Evolutionary conservation across 2,113 vertebrate species (phyloP), one percentile per base, ranked within the genome.

Genomic region (Cathartes aura): DNA sequence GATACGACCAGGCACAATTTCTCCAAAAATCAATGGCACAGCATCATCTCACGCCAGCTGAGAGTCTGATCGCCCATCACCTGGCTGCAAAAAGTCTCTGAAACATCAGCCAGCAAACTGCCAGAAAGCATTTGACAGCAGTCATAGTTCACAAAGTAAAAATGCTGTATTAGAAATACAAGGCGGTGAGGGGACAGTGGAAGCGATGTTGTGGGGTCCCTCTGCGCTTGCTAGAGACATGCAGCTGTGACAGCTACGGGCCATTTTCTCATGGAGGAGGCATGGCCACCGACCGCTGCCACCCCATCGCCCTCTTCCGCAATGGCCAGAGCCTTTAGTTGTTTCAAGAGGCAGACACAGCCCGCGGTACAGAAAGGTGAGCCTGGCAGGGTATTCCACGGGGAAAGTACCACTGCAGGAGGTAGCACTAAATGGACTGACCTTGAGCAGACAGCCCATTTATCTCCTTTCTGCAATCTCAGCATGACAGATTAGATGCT

Each of bases 291-390:
- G 6, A 27, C 17, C 11, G 7, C 40, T 19, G 48, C 47, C 6
- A 8, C 36, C 30, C 23, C 7, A 3, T 24, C 66, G 58, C 6
- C 52, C 4, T 90, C 59, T 75, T 76, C 67, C 1, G 2, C 18
- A 22, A 45, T 1, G 8, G 45, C 26, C 47, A 55, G 42, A 73
- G 50, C 53, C 29, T 22, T 26, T 3, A 19, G 8, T 2, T 36
- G 12, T 56, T 86, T 36, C 75, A 58, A 79, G 36, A 70, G 48
- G 10, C 62, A 73, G 32, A 23, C 16, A 36, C 15, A 72, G 62
- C 29, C 32, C 13, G 1, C 0, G 0, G 29, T 2, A 21, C 1
- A 17, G 48, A 45, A 24, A 15, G 34, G 29, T 5, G 7, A 70
- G 8, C 66, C 63, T 20, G 15, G 15, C 1, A 9, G 50, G 9